Base-by-base conservation (phyloP, 35 echinoderm and acorn worm genomes). In the Lytechinus variegatus region DNA sequence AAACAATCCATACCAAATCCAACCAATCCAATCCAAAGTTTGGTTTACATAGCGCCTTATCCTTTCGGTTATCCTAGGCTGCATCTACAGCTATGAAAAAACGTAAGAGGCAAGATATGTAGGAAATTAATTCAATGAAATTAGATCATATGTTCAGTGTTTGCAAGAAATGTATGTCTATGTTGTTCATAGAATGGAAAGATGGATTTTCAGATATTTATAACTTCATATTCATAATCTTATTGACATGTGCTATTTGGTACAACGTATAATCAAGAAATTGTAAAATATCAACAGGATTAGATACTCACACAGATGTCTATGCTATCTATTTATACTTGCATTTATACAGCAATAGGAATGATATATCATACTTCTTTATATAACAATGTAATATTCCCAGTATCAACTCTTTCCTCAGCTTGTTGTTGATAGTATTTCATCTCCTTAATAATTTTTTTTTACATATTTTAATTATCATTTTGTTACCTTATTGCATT, bases 301-400 rank as follows among this genome's bases (percentile, higher is more conserved):
- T 79, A 79, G 33, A 24, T n/a, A 21, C 1, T 24, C 14, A 79
- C 66, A 79, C n/a, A 8, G n/a, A 79, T 24, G n/a, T 24, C 66
- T 79, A 79, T 79, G 66, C 66, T 79, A n/a, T 79, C 66, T 79
- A 79, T 79, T 79, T 79, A 79, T 79, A 79, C 66, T 24, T n/a
- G n/a, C 66, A 79, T 79, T 79, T 79, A 79, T 21, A 79, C 66
- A 79, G 66, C 14, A 79, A 16, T 79, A 79, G 19, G 24, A 79
- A n/a, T 16, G n/a, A 79, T 24, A 79, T 79, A 79, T 24, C 33
- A 44, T 44, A 44, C 33, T 44, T 1, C 33, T 44, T 44, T 1
- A 44, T 44, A 2, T 44, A 44, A 44, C 33, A 44, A 44, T 2
- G 33, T 44, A 44, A 44, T 44, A 44, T 44, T 44, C 33, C 33